phyloP scores from a whole-genome alignment of 2,113 vertebrate genomes.

The Anoura caudifer region DNA sequence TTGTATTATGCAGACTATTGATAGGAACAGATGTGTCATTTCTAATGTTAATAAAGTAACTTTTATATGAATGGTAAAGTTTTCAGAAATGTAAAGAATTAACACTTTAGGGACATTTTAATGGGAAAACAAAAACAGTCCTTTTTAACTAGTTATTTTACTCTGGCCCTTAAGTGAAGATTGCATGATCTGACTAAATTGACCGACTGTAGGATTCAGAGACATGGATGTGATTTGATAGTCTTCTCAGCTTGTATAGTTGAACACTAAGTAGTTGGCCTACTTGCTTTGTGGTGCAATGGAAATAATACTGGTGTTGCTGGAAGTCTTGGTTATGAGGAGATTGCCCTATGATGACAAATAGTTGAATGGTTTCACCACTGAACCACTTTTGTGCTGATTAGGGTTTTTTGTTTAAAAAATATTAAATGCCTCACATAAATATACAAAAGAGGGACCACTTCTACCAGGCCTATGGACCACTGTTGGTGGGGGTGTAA shows the following conservation, averaged over 20 bases:
- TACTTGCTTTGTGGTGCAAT: background rate
- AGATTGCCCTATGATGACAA: background rate
- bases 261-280: background rate
- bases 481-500: background rate
- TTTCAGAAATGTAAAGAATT: background rate
- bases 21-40: background rate
- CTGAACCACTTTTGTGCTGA: background rate
- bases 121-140: background rate
- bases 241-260: background rate
- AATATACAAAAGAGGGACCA: background rate
- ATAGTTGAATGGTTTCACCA: background rate
- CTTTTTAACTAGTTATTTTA: background rate
- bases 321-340: background rate
- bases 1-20: background rate
- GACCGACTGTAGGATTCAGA: too few species aligned
- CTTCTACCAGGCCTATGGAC: background rate
- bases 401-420: background rate
- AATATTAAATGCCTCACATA: background rate
- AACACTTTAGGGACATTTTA: background rate
- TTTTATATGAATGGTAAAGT: background rate
- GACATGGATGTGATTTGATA: background rate
- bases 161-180: background rate
- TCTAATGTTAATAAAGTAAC: background rate
- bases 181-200: background rate
- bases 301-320: background rate